A percentile compares a stretch with the other conserved stretches of the same genome.
Evolutionary conservation across 2,113 vertebrate species (phyloP).

Genomic region (Fregata magnificens): DNA sequence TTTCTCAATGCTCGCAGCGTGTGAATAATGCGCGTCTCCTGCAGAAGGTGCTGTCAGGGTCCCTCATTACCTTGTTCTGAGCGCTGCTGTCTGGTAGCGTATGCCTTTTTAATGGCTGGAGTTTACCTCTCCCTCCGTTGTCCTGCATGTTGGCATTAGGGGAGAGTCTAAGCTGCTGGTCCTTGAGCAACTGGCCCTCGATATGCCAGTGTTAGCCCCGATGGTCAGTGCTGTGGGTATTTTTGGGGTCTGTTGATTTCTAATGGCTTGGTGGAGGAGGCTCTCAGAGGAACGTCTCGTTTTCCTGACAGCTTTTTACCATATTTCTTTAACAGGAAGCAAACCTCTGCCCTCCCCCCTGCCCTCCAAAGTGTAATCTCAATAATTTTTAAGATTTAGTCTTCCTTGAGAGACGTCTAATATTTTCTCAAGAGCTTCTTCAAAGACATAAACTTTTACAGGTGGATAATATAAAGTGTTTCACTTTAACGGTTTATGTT

Average conservation of each 20-base stretch:
- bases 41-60: background rate
- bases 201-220: background rate
- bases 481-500: background rate
- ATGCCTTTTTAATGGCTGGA: background rate
- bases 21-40: background rate
- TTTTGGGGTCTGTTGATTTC: background rate
- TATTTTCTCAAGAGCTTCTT: background rate
- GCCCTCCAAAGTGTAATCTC: background rate
- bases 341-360: background rate
- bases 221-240: background rate
- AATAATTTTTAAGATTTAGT: background rate
- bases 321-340: background rate
- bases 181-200: background rate
- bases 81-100: background rate
- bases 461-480: background rate
- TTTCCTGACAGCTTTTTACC: background rate
- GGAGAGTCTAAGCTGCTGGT: background rate
- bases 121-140: background rate
- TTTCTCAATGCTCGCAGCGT: background rate
- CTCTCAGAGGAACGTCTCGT: background rate
- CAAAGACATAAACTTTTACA: background rate
- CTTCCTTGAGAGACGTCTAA: background rate
- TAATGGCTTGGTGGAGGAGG: background rate
- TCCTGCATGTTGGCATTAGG: accelerated
- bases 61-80: background rate